phyloP scores from a whole-genome alignment of 2,888 invertebrate species.

The Litoditis marina region DNA sequence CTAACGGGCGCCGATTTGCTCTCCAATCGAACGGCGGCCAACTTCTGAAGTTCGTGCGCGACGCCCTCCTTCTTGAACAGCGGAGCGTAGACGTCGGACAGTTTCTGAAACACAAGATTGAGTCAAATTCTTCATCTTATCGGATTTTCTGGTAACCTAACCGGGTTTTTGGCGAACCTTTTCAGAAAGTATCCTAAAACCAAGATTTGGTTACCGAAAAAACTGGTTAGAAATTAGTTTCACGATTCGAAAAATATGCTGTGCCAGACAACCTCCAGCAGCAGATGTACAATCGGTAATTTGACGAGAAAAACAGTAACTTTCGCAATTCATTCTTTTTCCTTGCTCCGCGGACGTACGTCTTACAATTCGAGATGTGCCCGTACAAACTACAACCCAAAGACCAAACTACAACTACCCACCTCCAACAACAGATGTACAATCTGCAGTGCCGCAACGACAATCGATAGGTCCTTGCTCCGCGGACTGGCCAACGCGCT shows the following conservation, averaged over 20 bases:
- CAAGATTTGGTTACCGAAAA: no score
- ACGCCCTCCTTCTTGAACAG: conserved; percentile 90
- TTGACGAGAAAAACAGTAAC: no score
- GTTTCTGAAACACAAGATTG: conserved; percentile 88
- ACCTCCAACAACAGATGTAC: conserved; percentile 76
- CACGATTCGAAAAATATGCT: no score
- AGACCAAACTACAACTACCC: not conserved
- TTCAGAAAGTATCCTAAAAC: no score
- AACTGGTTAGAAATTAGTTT: conserved; percentile 99
- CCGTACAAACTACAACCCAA: no score
- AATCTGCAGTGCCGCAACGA: conserved; percentile 93
- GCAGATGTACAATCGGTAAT: conserved; percentile 89
- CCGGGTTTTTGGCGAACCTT: no score
- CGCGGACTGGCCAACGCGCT: conserved; percentile 86
- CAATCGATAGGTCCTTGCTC: conserved; percentile 83
- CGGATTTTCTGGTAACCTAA: no score
- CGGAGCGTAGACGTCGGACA: conserved; percentile 88
- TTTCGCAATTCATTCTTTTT: no score
- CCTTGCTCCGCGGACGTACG: no score
- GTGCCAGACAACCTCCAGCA: conserved; percentile 63
- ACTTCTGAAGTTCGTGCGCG: conserved; percentile 25
- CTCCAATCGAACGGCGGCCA: conserved; percentile 1
- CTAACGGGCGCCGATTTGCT: conserved; percentile 7
- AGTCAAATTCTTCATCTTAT: conserved; percentile 79
- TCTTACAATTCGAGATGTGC: no score